These are phyloP conservation scores for Silvanus unidentatus DNA, from an alignment of 2,888 invertebrate species.

Conservation along the genomic window DNA sequence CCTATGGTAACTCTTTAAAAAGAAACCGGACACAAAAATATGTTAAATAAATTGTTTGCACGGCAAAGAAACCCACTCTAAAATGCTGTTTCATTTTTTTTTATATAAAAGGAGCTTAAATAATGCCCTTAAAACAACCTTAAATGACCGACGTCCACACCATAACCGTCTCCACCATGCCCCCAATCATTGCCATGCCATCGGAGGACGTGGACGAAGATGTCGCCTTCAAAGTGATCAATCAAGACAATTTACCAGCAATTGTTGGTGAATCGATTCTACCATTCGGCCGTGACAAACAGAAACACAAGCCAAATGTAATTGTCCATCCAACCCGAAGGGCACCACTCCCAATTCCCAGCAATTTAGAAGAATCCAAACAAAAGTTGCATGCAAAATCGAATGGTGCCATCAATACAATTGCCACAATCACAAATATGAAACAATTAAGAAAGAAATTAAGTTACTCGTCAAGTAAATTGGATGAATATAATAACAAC, in stretches of 20 bases:
- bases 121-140: too few species aligned
- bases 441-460: constrained; percentile 37
- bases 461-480: constrained; percentile 41
- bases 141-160: not conserved
- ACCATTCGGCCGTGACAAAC: constrained; percentile 37
- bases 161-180: constrained; percentile 27
- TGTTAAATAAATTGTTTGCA: too few species aligned
- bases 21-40: too few species aligned
- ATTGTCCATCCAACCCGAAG: constrained; percentile 53
- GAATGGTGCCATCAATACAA: constrained; percentile 34
- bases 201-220: constrained; percentile 36
- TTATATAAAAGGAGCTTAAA: not conserved
- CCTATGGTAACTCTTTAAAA: too few species aligned
- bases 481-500: constrained; percentile 35
- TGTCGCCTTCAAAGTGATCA: constrained; percentile 44
- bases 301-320: constrained; percentile 49
- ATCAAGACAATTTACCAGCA: constrained; percentile 42
- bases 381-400: constrained; percentile 39
- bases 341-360: constrained; percentile 18
- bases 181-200: constrained; percentile 32
- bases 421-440: constrained; percentile 25
- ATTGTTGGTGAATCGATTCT: constrained; percentile 39
- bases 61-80: not conserved
- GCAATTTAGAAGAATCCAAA: constrained; percentile 35
- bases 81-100: not conserved